Evolutionary conservation across 23 tunicate genomes (phyloP).

Genomic region (Styela plicata): DNA sequence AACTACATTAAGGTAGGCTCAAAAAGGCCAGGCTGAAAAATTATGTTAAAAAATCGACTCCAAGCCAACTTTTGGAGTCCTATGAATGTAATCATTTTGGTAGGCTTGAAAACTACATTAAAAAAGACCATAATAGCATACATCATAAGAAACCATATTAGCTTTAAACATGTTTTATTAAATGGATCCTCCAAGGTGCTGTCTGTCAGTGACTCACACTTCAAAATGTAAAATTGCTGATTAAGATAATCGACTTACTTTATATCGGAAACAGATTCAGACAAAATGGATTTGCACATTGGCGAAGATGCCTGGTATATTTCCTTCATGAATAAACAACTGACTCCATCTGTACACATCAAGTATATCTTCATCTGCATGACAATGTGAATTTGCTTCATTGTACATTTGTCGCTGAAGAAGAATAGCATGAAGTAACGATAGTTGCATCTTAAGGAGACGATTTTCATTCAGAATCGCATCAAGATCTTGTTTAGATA

Average conservation of each 20-base stretch:
- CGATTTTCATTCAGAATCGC: neutral
- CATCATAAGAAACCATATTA: too few relatives aligned
- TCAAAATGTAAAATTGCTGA: neutral
- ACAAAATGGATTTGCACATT: neutral
- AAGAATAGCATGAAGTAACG: constrained; percentile 34
- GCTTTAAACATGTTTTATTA: too few relatives aligned
- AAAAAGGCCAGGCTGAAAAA: too few relatives aligned
- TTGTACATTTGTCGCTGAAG: neutral
- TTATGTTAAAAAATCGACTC: too few relatives aligned
- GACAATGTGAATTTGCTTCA: neutral
- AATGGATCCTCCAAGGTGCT: too few relatives aligned
- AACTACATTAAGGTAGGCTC: too few relatives aligned
- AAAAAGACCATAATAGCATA: too few relatives aligned
- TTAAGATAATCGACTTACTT: constrained; percentile 7
- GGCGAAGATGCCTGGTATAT: neutral
- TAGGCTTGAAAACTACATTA: too few relatives aligned
- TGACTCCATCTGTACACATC: neutral
- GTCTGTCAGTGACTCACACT: too few relatives aligned
- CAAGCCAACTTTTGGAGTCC: too few relatives aligned
- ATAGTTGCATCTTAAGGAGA: constrained; percentile 25
- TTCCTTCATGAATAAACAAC: neutral
- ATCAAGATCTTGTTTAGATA: neutral
- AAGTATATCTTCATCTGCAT: constrained; percentile 12
- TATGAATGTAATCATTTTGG: too few relatives aligned
- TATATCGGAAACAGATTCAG: neutral